Conservation (phyloP, 1,140 invertebrate genomes). For the Tenebrio molitor region DNA sequence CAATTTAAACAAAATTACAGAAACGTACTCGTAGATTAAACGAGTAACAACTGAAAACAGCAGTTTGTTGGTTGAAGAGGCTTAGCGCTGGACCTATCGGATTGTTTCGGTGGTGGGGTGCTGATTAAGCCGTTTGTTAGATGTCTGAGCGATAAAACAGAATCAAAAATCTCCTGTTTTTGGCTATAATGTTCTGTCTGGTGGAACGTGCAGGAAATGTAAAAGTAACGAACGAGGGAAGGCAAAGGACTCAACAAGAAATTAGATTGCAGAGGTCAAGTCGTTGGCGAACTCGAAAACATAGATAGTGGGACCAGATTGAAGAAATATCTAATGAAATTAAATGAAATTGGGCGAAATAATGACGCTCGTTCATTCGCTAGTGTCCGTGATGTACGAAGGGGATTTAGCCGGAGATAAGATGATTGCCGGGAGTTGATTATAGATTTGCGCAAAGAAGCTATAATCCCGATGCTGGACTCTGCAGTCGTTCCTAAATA, state of each 20-base stretch:
- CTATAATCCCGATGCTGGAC: slow-evolving; percentile 35
- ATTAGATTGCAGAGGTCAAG: slow-evolving; percentile 51
- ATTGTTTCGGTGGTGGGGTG: neutral
- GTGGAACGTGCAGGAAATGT: slow-evolving; percentile 49
- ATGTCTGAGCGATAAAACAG: slow-evolving; percentile 30
- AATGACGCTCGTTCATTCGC: slow-evolving; percentile 51
- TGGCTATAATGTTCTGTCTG: slow-evolving; percentile 38
- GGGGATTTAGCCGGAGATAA: slow-evolving; percentile 50
- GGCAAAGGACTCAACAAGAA: slow-evolving; percentile 49
- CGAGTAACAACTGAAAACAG: neutral
- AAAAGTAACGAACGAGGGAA: slow-evolving; percentile 43
- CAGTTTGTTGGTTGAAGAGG: neutral
- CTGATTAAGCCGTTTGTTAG: slow-evolving; percentile 35
- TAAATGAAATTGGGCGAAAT: slow-evolving; percentile 59
- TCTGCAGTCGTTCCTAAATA: slow-evolving; percentile 15
- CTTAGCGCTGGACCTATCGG: neutral
- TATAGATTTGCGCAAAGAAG: slow-evolving; percentile 51
- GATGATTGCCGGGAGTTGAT: slow-evolving; percentile 52
- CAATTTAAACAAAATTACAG: slow-evolving; percentile 32
- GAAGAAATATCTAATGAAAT: slow-evolving; percentile 60
- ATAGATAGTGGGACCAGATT: slow-evolving; percentile 51
- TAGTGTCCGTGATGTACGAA: slow-evolving; percentile 51
- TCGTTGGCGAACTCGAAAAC: slow-evolving; percentile 44
- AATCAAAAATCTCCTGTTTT: slow-evolving; percentile 40
- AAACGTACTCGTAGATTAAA: slow-evolving; percentile 27